Percentiles rank a stretch among this genome's conserved stretches.
phyloP scores from a whole-genome alignment of 2,113 vertebrate species.

The Chloebia gouldiae region DNA sequence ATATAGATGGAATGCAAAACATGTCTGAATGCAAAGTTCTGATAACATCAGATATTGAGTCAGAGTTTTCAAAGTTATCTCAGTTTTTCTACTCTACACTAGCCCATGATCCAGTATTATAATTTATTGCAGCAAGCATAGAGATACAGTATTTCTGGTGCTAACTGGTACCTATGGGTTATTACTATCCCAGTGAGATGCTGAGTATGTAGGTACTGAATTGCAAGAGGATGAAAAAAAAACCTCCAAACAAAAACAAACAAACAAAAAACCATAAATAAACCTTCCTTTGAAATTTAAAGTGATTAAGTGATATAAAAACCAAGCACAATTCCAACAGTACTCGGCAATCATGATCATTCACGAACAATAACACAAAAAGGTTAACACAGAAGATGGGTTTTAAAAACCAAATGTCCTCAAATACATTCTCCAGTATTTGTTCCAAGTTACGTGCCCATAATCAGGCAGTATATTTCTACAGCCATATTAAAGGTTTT shows the following conservation, averaged over 20 bases:
- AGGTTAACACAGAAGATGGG: neutral
- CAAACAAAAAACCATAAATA: neutral
- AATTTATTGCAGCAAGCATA: neutral
- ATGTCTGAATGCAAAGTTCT: neutral
- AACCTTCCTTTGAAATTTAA: neutral
- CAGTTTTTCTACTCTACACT: neutral
- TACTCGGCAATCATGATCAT: neutral
- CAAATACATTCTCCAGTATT: neutral
- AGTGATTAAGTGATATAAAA: neutral
- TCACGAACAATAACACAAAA: neutral
- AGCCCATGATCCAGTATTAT: neutral
- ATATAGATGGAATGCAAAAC: constrained; percentile 4
- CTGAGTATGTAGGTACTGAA: neutral
- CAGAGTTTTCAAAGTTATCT: neutral
- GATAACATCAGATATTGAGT: neutral
- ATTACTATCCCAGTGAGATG: neutral
- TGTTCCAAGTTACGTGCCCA: neutral
- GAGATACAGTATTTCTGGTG: neutral
- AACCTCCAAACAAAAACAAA: neutral
- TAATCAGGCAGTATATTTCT: neutral
- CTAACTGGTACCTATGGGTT: neutral
- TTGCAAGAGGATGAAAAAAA: neutral
- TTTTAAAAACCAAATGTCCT: neutral
- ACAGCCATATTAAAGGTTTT: neutral
- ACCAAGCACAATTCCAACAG: neutral